Evolutionary conservation across 2,797 vertebrate genomes (phyloP).

Genomic region (Carcharodon carcharias): DNA sequence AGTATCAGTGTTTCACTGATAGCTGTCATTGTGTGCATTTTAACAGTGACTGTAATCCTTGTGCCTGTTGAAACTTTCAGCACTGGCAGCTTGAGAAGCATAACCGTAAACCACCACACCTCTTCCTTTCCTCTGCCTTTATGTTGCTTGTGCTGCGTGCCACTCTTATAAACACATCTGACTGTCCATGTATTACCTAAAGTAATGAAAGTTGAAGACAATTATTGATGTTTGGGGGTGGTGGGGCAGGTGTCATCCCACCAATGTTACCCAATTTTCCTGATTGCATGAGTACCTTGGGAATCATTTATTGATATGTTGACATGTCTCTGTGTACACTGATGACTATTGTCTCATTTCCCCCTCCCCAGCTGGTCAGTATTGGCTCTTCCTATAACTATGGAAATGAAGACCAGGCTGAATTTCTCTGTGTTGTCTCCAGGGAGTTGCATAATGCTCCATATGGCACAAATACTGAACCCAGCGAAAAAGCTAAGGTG

Average conservation of each 20-base stretch:
- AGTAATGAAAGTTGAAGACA: not conserved
- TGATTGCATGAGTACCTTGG: not conserved
- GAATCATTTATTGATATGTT: not conserved
- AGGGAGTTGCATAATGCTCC: conserved; percentile 96
- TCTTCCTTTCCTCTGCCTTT: not conserved
- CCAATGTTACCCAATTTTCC: not conserved
- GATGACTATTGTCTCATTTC: not conserved
- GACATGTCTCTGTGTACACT: not conserved
- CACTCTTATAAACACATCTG: not conserved
- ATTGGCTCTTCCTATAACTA: conserved; percentile 99
- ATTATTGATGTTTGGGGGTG: not conserved
- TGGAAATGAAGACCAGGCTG: conserved; percentile 94
- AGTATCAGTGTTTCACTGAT: not conserved
- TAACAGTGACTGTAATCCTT: not conserved
- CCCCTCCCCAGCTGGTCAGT: conserved; percentile 75
- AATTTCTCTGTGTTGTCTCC: conserved; percentile 97
- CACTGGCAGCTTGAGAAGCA: not conserved
- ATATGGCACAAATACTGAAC: conserved; percentile 83
- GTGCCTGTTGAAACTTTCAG: not conserved
- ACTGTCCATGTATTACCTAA: not conserved
- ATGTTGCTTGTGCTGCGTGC: not conserved
- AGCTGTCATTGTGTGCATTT: not conserved
- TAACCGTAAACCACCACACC: not conserved
- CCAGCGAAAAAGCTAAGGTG: conserved; percentile 98
- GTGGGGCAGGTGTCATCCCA: not conserved